Evolutionary conservation across 2,888 invertebrate species (phyloP), one percentile per base, ranked within the genome.

Genomic region (Cactoblastis cactorum): DNA sequence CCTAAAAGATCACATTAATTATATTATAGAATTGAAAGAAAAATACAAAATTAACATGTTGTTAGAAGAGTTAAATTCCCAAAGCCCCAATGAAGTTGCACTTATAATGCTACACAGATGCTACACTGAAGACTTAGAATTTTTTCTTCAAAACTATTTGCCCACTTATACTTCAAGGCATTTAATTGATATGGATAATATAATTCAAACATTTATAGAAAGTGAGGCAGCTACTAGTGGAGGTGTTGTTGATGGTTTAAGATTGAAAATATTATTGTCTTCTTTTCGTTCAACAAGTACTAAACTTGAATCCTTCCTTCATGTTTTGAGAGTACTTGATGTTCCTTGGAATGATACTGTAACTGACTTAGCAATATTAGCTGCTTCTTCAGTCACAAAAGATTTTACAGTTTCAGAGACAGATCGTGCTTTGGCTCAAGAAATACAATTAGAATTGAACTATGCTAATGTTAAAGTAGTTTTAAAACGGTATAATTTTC

Each of bases 31-130:
- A 61, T 59, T 89, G 33, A 87, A 84, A 67, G 86, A 88, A 41
- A 89, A 83, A 61, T 84, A 85, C 61, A 87, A 77, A 72, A 83
- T 89, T n/a, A 88, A 88, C 55, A 78, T 89, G 72, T 61, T 85
- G 49, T 58, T 89, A 6, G 79, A 74, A 63, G 89, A 89, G 62
- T 67, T 89, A 35, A 85, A 79, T 65, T 80, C 83, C 9, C 80
- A 77, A 62, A 80, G 71, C 54, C 76, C 86, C 32, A 79, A 65
- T 59, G 90, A 90, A 80, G 77, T 89, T 22, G 81, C 80, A 15
- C 69, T 87, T 43, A 82, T 89, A 43, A 90, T 90, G 84, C 67
- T 90, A 55, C 77, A 86, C 3, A 75, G 90, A n/a, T 87, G 88
- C 58, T 89, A 89, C 55, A 86, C 84, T 38, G 90, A 90, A 73